Conservation (phyloP, 2,797 vertebrate species). For the Myioborus melanocephalus region DNA sequence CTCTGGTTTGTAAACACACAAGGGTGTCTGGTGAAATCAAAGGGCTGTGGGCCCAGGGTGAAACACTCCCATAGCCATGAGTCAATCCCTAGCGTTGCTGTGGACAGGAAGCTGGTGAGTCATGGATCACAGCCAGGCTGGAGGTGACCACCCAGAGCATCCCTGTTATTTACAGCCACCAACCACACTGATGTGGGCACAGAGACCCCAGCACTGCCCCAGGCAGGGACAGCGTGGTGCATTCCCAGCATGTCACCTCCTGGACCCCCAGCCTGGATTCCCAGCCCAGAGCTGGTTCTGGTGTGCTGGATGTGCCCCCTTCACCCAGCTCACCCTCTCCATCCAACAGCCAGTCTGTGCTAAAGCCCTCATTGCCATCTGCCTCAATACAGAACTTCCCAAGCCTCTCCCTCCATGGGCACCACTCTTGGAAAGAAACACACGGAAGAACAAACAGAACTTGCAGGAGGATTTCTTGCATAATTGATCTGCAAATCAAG, state of each 20-base stretch:
- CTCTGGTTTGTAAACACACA: accelerated
- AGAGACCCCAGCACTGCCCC: neutral
- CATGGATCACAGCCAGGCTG: neutral
- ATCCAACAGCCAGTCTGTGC: neutral
- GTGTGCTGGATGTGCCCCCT: neutral
- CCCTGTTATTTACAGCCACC: neutral
- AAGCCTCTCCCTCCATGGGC: neutral
- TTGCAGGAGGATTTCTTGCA: neutral
- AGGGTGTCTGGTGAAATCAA: neutral
- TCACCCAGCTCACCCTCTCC: neutral
- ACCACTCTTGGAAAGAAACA: neutral
- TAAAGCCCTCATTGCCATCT: neutral
- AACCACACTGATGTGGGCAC: neutral
- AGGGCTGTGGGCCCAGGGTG: neutral
- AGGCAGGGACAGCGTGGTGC: accelerated
- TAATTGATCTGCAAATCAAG: neutral
- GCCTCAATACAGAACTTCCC: neutral
- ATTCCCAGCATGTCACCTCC: neutral
- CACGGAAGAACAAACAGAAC: neutral
- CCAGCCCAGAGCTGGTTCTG: neutral
- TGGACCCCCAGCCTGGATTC: neutral
- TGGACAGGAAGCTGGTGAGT: neutral
- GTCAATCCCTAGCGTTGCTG: neutral
- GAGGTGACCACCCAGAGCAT: neutral
- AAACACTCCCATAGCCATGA: neutral